Evolutionary conservation across 1,140 invertebrate species (phyloP), one percentile per base, ranked within the genome.

Genomic region (Listronotus oregonensis): DNA sequence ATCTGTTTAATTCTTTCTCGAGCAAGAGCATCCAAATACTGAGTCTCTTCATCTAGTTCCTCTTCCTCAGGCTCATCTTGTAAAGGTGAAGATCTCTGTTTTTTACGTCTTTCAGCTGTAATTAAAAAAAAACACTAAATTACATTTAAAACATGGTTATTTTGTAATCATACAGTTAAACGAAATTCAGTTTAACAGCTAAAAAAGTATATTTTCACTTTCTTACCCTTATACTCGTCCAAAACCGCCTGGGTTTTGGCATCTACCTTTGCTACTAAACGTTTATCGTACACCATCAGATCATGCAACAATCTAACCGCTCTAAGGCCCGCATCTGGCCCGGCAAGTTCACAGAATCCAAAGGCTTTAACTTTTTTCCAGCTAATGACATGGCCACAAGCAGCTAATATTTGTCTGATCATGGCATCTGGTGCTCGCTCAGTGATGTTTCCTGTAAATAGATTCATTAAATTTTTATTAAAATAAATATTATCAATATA

Each of bases 281-380:
- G 91, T 79, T 97, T 98, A 40, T 94, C 95, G 44, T 92, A 94
- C 66, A 99, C 90, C 81, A 93, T 88, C 79, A 95, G 89, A 71
- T 97, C 95, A 82, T 99, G 96, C 8, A 99, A 83, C 59, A 99
- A 81, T 55, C 97, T 82, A 58, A 99, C 95, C 71, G 96, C 96
- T 71, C 96, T 84, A 56, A 98, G 83, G 21, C 96, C 97, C 1
- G 95, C 93, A 82, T 98, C 95, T 15, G 96, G 96, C 60, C 94
- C 91, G 51, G 87, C 92, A 85, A 90, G 96, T 82, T 99, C 97
- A 83, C 97, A 99, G 82, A 99, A 99, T 18, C 97, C 97, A 84
- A 99, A 99, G 9, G 93, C 96, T 79, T 97, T 95, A 8, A 99
- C 95, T 70, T 97, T 85, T 80, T 99, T 99, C 97, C 97, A 99